Evolutionary conservation across 2,113 vertebrate genomes (phyloP).

Genomic region (Rhea pennata): DNA sequence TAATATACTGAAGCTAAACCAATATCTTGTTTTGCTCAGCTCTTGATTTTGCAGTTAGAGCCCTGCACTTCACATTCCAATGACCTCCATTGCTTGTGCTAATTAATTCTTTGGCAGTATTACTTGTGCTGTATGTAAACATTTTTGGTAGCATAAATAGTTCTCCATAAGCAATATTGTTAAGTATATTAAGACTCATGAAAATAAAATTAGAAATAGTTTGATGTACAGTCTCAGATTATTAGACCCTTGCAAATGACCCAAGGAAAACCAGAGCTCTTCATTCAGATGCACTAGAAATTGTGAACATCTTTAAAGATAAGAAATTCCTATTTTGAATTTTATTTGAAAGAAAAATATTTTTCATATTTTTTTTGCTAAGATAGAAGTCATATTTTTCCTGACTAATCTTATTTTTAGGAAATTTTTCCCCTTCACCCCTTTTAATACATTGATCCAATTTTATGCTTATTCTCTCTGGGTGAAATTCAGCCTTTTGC

Average conservation of each 20-base stretch:
- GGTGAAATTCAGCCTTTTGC: rapidly evolving
- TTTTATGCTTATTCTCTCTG: background rate
- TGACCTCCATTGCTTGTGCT: background rate
- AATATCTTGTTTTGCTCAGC: slow-evolving; percentile 13
- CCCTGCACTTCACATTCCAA: slow-evolving; percentile 38
- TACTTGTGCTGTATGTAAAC: slow-evolving; percentile 48
- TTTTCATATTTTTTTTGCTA: background rate
- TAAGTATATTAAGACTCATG: background rate
- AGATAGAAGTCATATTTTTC: background rate
- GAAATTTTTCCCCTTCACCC: background rate
- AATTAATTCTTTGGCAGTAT: slow-evolving; percentile 54
- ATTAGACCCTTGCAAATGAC: background rate
- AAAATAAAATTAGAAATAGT: slow-evolving; percentile 27
- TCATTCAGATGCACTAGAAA: background rate
- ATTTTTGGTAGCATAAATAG: slow-evolving; percentile 24
- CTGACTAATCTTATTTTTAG: background rate
- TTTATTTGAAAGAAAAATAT: background rate
- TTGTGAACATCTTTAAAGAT: background rate
- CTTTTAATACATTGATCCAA: background rate
- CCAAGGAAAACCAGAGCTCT: background rate
- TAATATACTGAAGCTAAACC: slow-evolving; percentile 14
- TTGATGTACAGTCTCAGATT: background rate
- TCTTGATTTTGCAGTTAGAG: slow-evolving; percentile 26
- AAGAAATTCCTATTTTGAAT: background rate
- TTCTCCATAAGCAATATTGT: slow-evolving; percentile 1